Conservation (phyloP, 2,888 invertebrate species). For the Cantharis lateralis region DNA sequence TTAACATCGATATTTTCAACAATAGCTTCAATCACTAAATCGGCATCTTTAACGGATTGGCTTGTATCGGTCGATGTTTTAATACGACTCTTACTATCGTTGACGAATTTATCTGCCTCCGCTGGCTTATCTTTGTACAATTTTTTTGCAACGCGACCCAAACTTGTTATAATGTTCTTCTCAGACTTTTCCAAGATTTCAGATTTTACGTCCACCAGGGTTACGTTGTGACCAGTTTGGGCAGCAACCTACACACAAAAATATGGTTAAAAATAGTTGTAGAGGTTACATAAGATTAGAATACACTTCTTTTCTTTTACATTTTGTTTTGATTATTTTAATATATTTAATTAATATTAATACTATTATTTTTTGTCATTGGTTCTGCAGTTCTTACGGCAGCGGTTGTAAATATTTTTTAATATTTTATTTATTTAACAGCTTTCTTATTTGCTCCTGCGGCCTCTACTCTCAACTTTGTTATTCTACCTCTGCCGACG, state of each 20-base stretch:
- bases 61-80: constrained; percentile 65
- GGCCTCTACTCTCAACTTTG: too few species aligned
- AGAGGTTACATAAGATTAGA: too few species aligned
- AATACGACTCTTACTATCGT: constrained; percentile 65
- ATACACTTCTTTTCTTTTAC: too few species aligned
- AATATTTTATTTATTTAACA: too few species aligned
- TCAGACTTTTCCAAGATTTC: constrained; percentile 75
- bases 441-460: too few species aligned
- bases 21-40: constrained; percentile 85
- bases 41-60: constrained; percentile 67
- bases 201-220: constrained; percentile 76
- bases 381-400: too few species aligned
- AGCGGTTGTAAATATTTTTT: too few species aligned
- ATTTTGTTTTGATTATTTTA: too few species aligned
- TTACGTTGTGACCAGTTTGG: constrained; percentile 80
- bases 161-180: constrained; percentile 68
- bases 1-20: constrained; percentile 77
- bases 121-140: constrained; percentile 68
- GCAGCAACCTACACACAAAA: constrained; percentile 71
- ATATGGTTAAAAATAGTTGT: too few species aligned
- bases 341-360: too few species aligned
- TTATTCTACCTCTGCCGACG: too few species aligned
- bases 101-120: constrained; percentile 70
- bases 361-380: too few species aligned
- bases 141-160: constrained; percentile 81